Conservation (phyloP, 1,140 invertebrate species). For the Chrysoperla carnea region DNA sequence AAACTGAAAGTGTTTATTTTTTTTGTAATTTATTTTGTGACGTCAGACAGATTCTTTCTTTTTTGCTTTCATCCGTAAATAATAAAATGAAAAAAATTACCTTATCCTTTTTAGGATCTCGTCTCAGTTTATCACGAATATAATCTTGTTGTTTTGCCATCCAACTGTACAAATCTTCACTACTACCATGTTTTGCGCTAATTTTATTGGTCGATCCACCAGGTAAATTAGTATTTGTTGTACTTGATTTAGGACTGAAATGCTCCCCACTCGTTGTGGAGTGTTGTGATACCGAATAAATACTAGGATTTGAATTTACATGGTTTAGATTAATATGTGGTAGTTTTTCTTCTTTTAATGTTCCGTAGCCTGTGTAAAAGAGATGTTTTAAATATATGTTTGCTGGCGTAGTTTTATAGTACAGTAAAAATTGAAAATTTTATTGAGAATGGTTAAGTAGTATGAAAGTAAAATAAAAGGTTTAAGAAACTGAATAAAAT, state of each 20-base stretch:
- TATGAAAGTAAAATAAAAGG: too few relatives aligned
- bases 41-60: too few relatives aligned
- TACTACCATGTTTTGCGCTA: slow-evolving; percentile 32
- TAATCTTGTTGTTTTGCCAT: slow-evolving; percentile 80
- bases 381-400: not conserved
- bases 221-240: slow-evolving; percentile 22
- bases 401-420: too few relatives aligned
- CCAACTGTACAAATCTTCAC: slow-evolving; percentile 87
- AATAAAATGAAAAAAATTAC: too few relatives aligned
- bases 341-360: slow-evolving; percentile 48
- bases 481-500: too few relatives aligned
- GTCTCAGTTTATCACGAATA: slow-evolving; percentile 14
- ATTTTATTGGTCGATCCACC: slow-evolving; percentile 7
- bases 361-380: slow-evolving; percentile 40
- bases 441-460: too few relatives aligned
- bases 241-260: slow-evolving; percentile 21
- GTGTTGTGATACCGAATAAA: slow-evolving; percentile 18
- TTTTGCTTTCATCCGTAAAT: too few relatives aligned
- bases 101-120: slow-evolving; percentile 17
- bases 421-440: too few relatives aligned
- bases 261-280: slow-evolving; percentile 4
- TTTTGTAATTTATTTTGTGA: too few relatives aligned
- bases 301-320: slow-evolving; percentile 36
- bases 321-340: slow-evolving; percentile 7
- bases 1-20: too few relatives aligned